Base-by-base conservation (phyloP, 2,888 invertebrate species). In the Macaria notata region DNA sequence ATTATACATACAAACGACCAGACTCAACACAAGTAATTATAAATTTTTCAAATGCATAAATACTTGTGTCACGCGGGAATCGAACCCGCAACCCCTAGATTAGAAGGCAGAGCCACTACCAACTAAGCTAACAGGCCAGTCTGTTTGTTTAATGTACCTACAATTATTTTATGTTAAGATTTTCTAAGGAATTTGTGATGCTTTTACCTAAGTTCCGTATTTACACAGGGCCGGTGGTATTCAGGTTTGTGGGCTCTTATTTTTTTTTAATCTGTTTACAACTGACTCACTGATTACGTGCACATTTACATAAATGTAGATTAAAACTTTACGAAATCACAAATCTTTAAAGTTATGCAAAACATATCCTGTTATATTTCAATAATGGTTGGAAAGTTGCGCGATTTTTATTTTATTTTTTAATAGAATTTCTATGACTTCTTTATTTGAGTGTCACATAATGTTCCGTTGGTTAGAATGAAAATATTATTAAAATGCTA, bases 241-340 rank as follows among this genome's bases (percentile, higher is more conserved):
- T 56, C 43, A 56, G 56, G 54, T 56, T 59, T 62, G 43, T 56
- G 54, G 62, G 62, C 49, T 52, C 43, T 19, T 19, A 52, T 39
- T 54, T 33, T 29, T n/a, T 53, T 54, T 48, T 54, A 44, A 43
- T 56, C 46, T 51, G 42, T 49, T 61, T 46, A 47, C 51, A 49
- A 44, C 38, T 61, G 60, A 62, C 50, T 62, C 60, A 64, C 46
- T 55, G 56, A 56, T 62, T 60, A 58, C 51, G 51, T 38, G 4
- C 42, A 46, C 30, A 51, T 61, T 64, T 59, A 46, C 64, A 62
- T 64, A 50, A 50, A 50, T 50, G 50, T 50, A 64, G 50, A 58
- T 61, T 54, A 42, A 47, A 49, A 55, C 9, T 48, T 59, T 55
- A 44, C 49, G 54, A 55, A 56, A 49, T 45, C 9, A 52, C 47